Evolutionary conservation across 2,888 invertebrate species (phyloP).

Genomic region (Lissocephala sabroskyi): DNA sequence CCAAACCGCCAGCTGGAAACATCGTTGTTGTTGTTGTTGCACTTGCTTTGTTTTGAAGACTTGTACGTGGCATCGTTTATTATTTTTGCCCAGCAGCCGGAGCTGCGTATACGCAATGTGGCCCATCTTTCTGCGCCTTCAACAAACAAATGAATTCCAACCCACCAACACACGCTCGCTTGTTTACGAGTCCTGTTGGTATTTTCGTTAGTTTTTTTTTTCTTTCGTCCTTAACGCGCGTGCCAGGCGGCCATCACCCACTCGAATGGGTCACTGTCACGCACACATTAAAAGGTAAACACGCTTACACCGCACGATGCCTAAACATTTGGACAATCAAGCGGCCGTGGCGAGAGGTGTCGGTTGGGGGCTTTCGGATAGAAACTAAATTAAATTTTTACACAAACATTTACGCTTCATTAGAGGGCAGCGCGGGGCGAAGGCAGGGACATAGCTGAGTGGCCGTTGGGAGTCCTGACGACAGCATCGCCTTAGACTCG

Average conservation of each 20-base stretch:
- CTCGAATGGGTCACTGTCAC: conserved; percentile 54
- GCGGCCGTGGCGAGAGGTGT: not conserved
- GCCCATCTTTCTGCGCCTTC: no score
- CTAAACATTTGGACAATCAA: conserved; percentile 52
- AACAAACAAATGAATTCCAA: no score
- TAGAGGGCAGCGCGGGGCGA: conserved; percentile 34
- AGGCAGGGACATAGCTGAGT: not conserved
- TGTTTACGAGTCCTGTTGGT: no score
- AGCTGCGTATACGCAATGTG: conserved; percentile 45
- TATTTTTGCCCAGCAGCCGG: conserved; percentile 35
- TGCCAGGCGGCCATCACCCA: conserved; percentile 19
- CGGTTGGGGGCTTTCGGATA: conserved; percentile 34
- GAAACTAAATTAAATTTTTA: conserved; percentile 62
- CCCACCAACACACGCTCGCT: no score
- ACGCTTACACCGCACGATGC: conserved; percentile 54
- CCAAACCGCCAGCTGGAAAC: no score
- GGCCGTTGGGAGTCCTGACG: conserved; percentile 9
- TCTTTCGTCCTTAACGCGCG: no score
- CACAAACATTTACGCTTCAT: conserved; percentile 63
- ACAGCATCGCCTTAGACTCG: not conserved
- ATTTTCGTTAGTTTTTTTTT: no score
- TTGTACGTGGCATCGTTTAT: conserved; percentile 60
- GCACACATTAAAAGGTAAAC: conserved; percentile 56
- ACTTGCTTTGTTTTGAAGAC: conserved; percentile 56
- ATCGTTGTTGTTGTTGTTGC: conserved; percentile 21